Evolutionary conservation across 2,888 invertebrate genomes (phyloP).

Genomic region (Phengaris arion): DNA sequence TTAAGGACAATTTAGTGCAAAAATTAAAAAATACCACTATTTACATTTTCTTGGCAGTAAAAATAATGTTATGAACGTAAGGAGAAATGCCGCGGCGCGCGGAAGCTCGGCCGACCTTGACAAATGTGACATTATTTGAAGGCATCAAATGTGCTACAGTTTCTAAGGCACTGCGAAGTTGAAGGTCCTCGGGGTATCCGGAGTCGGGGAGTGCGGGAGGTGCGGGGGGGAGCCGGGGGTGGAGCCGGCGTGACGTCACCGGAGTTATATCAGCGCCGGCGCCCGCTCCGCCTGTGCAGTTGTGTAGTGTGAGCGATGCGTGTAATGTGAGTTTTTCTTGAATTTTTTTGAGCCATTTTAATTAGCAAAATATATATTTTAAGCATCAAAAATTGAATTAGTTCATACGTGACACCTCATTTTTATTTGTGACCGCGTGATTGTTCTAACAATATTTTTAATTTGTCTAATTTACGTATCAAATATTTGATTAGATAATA

Average conservation of each 20-base stretch:
- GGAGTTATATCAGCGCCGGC: slow-evolving; percentile 9
- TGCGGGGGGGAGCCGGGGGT: not conserved
- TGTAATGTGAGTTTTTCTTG: slow-evolving; percentile 6
- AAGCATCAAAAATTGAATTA: not conserved
- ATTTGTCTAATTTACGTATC: not conserved
- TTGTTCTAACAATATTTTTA: not conserved
- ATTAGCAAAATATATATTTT: not conserved
- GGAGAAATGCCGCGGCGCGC: not conserved
- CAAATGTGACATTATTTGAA: slow-evolving; percentile 9
- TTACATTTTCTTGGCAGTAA: too few relatives aligned
- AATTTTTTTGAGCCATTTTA: not conserved
- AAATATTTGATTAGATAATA: not conserved
- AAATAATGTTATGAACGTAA: not conserved
- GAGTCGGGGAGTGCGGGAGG: not conserved
- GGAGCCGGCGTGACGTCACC: slow-evolving; percentile 5
- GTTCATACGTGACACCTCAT: not conserved
- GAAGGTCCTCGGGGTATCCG: not conserved
- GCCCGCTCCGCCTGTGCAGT: not conserved
- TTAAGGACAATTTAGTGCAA: too few relatives aligned
- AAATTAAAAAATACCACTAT: too few relatives aligned
- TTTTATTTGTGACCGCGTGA: not conserved
- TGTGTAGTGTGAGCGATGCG: slow-evolving; percentile 17
- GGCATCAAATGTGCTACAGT: slow-evolving; percentile 4
- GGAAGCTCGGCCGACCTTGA: not conserved
- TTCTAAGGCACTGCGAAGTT: slow-evolving; percentile 6